Percentiles rank a stretch among this genome's conserved stretches.
These are phyloP conservation scores for Ischnus inquisitorius DNA, from an alignment of 2,888 invertebrate species.

Conservation along the genomic window DNA sequence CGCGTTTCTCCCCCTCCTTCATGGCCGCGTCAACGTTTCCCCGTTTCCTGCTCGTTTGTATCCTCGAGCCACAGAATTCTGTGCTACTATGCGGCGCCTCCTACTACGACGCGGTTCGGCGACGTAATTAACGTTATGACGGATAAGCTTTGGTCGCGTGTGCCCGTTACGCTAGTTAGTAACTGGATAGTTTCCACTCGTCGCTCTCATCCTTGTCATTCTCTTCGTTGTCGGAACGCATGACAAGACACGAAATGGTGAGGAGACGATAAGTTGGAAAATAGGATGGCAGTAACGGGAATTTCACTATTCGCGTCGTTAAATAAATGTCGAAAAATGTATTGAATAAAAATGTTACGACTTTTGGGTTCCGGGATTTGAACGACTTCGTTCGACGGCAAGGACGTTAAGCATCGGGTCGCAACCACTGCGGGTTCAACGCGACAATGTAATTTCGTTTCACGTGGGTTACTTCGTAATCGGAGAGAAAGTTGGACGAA, in stretches of 20 bases:
- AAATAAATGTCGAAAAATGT: slow-evolving; percentile 15
- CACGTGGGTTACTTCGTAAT: slow-evolving; percentile 10
- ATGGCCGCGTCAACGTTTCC: slow-evolving; percentile 71
- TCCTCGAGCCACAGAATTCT: slow-evolving; percentile 72
- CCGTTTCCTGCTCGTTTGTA: slow-evolving; percentile 74
- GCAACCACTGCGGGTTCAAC: not conserved
- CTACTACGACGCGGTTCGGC: slow-evolving; percentile 73
- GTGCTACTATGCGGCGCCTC: slow-evolving; percentile 73
- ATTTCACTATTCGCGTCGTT: slow-evolving; percentile 20
- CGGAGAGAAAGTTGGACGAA: slow-evolving; percentile 12
- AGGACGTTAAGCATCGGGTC: not conserved
- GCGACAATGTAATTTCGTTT: slow-evolving; percentile 11
- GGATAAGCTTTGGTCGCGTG: slow-evolving; percentile 72
- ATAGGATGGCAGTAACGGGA: not conserved
- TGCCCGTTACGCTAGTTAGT: slow-evolving; percentile 76
- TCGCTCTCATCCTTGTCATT: slow-evolving; percentile 66
- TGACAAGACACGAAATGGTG: slow-evolving; percentile 33
- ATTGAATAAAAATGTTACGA: not conserved
- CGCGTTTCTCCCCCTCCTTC: slow-evolving; percentile 31
- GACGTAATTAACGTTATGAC: slow-evolving; percentile 80
- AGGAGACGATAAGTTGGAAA: slow-evolving; percentile 16
- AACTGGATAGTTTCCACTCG: slow-evolving; percentile 78
- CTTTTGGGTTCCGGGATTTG: not conserved
- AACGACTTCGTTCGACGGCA: not conserved
- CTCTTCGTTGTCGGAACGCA: slow-evolving; percentile 41